Conservation (phyloP, 2,113 vertebrate species). For the Pseudopodoces humilis region DNA sequence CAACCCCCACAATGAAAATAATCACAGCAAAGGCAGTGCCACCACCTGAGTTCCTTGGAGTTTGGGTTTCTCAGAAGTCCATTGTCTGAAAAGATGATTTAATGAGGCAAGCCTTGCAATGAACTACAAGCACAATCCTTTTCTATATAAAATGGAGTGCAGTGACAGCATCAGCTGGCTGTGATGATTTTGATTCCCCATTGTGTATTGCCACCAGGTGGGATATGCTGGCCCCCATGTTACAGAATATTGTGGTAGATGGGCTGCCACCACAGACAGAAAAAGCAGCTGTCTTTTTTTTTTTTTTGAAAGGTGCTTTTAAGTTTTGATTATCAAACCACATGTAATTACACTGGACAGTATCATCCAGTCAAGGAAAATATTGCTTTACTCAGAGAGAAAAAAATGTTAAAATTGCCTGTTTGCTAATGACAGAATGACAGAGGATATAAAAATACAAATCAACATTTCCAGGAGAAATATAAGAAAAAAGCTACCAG, state of each 20-base stretch:
- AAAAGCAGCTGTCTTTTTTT: not conserved
- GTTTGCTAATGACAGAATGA: not conserved
- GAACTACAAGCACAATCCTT: not conserved
- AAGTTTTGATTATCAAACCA: not conserved
- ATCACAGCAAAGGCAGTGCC: not conserved
- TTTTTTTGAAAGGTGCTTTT: not conserved
- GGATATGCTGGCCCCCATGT: accelerated
- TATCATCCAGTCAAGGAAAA: not conserved
- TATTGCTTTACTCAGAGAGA: not conserved
- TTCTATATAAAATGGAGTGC: accelerated
- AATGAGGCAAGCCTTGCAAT: not conserved
- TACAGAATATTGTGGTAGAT: not conserved
- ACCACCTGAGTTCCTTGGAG: accelerated
- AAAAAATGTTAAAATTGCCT: not conserved
- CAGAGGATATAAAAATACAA: not conserved
- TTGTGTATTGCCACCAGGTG: not conserved
- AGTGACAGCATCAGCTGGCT: not conserved
- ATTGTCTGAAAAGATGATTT: not conserved
- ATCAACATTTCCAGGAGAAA: not conserved
- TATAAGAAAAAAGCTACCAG: not conserved
- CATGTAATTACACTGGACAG: not conserved
- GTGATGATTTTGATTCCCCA: not conserved
- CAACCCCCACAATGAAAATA: not conserved
- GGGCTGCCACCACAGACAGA: not conserved
- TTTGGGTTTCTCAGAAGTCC: not conserved